Percentiles rank a stretch among this genome's conserved stretches.
phyloP scores from a whole-genome alignment of 2,113 vertebrate genomes.

The Bungarus multicinctus region DNA sequence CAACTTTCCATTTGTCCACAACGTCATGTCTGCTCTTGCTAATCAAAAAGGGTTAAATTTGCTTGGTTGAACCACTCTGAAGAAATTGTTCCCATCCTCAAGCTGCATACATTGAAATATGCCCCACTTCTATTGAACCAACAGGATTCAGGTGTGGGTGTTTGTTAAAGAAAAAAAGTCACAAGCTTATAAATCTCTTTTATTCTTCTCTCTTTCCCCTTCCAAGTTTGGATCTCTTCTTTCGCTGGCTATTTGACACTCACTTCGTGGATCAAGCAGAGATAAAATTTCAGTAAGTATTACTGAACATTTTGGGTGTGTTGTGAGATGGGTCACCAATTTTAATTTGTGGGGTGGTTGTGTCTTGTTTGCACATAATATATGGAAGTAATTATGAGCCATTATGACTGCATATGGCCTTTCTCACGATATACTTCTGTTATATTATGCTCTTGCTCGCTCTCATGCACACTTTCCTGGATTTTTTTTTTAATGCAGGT shows the following conservation, averaged over 20 bases:
- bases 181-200: conserved; percentile 9
- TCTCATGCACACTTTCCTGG: not conserved
- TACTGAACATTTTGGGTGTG: not conserved
- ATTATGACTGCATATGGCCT: not conserved
- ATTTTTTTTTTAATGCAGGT: conserved; percentile 67
- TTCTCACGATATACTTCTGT: not conserved
- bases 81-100: not conserved
- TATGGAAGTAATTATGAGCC: not conserved
- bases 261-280: conserved; percentile 84
- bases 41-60: not conserved
- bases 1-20: not conserved
- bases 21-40: not conserved
- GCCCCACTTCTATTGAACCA: not conserved
- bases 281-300: conserved; percentile 92
- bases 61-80: not conserved
- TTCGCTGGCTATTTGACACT: conserved; percentile 93
- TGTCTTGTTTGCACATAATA: not conserved
- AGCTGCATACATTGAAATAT: not conserved
- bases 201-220: conserved; percentile 23
- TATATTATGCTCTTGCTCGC: not conserved
- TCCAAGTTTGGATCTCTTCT: conserved; percentile 87
- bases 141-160: not conserved
- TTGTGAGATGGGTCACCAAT: not conserved
- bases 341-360: not conserved
- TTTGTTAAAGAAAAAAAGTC: not conserved